These are phyloP conservation scores for Pseudococcus viburni DNA, from an alignment of 2,888 invertebrate genomes.

Conservation along the genomic window DNA sequence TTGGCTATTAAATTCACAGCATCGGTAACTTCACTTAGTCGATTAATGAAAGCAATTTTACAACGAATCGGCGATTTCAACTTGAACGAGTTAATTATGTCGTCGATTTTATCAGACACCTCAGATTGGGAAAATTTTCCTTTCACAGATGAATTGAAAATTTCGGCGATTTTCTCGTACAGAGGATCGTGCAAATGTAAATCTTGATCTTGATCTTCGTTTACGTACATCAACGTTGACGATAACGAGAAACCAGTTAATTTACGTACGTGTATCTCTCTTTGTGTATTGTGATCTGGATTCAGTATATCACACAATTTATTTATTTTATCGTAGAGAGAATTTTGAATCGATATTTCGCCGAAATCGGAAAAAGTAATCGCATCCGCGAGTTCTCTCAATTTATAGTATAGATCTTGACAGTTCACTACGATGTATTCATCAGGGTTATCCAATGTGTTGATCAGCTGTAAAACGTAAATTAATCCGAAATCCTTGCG, in stretches of 20 bases:
- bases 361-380: constrained; percentile 29
- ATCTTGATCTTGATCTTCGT: neutral
- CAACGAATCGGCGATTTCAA: constrained; percentile 30
- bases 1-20: constrained; percentile 9
- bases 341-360: neutral
- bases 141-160: neutral
- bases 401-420: constrained; percentile 22
- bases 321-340: constrained; percentile 26
- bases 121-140: neutral
- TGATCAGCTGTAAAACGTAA: constrained; percentile 10
- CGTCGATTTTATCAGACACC: constrained; percentile 1
- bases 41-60: neutral
- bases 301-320: neutral
- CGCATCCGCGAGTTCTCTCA: constrained; percentile 11
- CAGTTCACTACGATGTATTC: constrained; percentile 7
- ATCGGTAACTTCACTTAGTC: neutral
- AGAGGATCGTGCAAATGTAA: neutral
- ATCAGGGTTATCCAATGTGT: neutral
- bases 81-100: neutral
- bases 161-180: constrained; percentile 1
- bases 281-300: neutral
- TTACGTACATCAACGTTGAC: neutral
- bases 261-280: neutral
- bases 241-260: neutral
- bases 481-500: neutral